Evolutionary conservation across 2,113 vertebrate species (phyloP).

Genomic region (Sylvietta virens): DNA sequence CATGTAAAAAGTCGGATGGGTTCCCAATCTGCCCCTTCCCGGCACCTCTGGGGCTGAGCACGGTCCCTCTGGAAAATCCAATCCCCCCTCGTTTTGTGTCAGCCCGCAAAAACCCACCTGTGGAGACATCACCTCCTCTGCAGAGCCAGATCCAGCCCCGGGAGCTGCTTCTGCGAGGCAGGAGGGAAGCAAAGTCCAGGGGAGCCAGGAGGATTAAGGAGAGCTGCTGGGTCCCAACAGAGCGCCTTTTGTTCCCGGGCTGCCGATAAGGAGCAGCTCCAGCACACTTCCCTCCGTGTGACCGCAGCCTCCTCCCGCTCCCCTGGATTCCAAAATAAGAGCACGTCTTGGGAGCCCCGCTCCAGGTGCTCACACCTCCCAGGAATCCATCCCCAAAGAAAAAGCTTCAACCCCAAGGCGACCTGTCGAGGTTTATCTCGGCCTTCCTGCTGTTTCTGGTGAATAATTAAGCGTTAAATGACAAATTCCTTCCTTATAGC

Average conservation of each 20-base stretch:
- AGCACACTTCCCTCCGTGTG: not conserved
- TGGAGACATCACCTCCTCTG: not conserved
- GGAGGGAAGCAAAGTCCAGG: constrained; percentile 56
- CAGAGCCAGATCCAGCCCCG: not conserved
- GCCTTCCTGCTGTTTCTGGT: not conserved
- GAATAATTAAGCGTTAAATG: constrained; percentile 5
- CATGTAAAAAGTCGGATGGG: too few species aligned
- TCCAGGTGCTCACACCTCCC: not conserved
- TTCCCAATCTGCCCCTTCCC: not conserved
- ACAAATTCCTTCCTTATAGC: not conserved
- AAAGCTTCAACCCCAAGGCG: not conserved
- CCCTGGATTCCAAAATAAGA: not conserved
- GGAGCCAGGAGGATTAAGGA: not conserved
- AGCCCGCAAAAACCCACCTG: not conserved
- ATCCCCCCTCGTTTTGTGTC: rapidly evolving
- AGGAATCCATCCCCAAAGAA: not conserved
- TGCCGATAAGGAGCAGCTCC: constrained; percentile 31
- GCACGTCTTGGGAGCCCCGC: not conserved
- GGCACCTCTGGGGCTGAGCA: not conserved
- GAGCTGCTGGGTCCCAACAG: constrained; percentile 12
- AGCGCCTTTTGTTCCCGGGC: constrained; percentile 58
- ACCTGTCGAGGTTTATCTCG: not conserved
- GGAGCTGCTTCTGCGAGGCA: not conserved
- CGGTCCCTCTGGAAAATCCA: not conserved
- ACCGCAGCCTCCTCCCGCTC: not conserved